Conservation (phyloP, 2,888 invertebrate genomes). For the Pseudoips prasinana region DNA sequence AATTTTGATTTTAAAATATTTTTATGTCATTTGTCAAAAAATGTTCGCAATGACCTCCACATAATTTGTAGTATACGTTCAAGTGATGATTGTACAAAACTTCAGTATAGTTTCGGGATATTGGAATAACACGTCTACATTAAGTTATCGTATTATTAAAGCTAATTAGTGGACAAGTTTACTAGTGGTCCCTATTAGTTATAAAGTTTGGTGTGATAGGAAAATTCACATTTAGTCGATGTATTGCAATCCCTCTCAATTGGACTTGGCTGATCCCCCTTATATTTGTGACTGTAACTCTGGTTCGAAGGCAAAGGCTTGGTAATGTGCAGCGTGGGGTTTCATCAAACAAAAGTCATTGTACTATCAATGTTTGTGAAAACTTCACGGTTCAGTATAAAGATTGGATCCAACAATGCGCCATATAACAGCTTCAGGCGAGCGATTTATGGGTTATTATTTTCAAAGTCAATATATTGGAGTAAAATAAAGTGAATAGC, state of each 20-base stretch:
- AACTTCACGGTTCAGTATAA: conserved; percentile 19
- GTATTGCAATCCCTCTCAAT: conserved; percentile 62
- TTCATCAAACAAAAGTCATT: conserved; percentile 12
- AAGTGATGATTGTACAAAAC: conserved; percentile 49
- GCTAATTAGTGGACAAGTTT: conserved; percentile 60
- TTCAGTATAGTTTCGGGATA: conserved; percentile 49
- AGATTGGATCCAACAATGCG: conserved; percentile 36
- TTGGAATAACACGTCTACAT: conserved; percentile 58
- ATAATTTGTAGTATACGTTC: conserved; percentile 25
- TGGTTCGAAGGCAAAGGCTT: conserved; percentile 37
- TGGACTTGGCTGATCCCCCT: conserved; percentile 64
- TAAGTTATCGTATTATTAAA: conserved; percentile 71
- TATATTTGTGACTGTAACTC: conserved; percentile 44
- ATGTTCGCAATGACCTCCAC: conserved; percentile 29
- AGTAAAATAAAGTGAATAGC: conserved; percentile 19
- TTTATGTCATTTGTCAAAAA: conserved; percentile 34
- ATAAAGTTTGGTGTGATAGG: conserved; percentile 74
- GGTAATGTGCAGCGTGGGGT: conserved; percentile 23
- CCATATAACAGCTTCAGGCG: conserved; percentile 33
- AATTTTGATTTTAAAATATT: conserved; percentile 44
- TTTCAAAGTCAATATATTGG: conserved; percentile 23
- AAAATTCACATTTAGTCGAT: conserved; percentile 65
- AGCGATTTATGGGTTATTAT: conserved; percentile 20
- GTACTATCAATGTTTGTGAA: conserved; percentile 13
- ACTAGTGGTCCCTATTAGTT: conserved; percentile 64